Percentiles rank a stretch among this genome's conserved stretches.
Conservation (phyloP, 2,113 vertebrate species). For the Pterocles gutturalis region DNA sequence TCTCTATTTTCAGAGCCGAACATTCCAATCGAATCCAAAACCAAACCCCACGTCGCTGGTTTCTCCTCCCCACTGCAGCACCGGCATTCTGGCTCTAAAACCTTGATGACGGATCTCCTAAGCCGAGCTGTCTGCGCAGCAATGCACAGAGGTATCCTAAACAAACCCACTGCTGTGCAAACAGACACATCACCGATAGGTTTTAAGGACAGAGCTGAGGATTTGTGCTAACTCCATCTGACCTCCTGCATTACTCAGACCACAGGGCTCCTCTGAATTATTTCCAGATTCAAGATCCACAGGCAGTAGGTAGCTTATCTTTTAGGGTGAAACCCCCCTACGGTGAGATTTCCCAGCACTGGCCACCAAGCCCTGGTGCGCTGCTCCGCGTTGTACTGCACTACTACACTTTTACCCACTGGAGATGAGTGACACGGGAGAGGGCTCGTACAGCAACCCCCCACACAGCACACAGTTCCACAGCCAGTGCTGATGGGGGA, state of each 20-base stretch:
- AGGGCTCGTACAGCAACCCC: background rate
- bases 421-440: too few relatives aligned
- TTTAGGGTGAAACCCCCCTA: background rate
- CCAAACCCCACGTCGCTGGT: background rate
- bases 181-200: fast-evolving
- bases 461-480: background rate
- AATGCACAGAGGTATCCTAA: fast-evolving
- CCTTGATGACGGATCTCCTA: background rate
- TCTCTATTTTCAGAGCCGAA: background rate
- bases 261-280: background rate
- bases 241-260: background rate
- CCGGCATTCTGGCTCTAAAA: background rate
- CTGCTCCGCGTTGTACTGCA: fast-evolving
- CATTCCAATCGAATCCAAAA: background rate
- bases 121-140: background rate
- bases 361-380: background rate
- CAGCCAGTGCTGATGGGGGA: background rate
- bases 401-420: fast-evolving
- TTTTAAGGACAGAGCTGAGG: background rate
- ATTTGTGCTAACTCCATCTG: background rate
- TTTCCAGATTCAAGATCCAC: background rate
- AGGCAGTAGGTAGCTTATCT: background rate
- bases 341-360: background rate
- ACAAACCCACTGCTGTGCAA: background rate
- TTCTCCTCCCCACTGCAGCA: background rate